Conservation (phyloP, 2,888 invertebrate genomes). For the Latrodectus elegans region DNA sequence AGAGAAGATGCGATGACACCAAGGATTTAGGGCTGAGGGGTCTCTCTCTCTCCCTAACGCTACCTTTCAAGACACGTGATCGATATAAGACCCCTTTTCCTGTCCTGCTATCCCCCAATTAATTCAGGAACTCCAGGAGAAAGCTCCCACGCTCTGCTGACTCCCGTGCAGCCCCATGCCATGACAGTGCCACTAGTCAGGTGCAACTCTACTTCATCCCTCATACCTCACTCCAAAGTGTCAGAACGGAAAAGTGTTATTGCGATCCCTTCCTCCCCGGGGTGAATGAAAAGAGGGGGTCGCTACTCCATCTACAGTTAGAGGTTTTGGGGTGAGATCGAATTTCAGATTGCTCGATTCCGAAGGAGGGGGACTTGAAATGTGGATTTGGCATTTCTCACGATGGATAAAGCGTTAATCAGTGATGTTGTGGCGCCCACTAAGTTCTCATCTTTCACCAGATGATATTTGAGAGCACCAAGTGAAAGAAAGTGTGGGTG, state of each 20-base stretch:
- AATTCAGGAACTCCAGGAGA: constrained; percentile 45
- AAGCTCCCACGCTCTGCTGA: constrained; percentile 56
- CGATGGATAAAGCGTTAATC: not conserved
- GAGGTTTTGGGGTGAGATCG: not conserved
- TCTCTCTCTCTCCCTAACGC: not conserved
- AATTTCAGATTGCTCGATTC: constrained; percentile 19
- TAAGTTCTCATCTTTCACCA: no score
- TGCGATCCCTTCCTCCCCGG: constrained; percentile 8
- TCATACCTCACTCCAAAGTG: constrained; percentile 8
- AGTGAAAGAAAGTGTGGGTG: no score
- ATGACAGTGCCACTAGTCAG: not conserved
- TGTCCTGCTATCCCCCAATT: constrained; percentile 28
- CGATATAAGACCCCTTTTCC: constrained; percentile 20
- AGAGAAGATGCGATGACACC: constrained; percentile 1
- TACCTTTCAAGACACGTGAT: constrained; percentile 8
- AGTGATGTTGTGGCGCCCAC: not conserved
- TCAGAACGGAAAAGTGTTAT: constrained; percentile 51
- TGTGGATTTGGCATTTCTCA: constrained; percentile 24
- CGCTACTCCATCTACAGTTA: not conserved
- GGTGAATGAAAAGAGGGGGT: not conserved
- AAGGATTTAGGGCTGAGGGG: not conserved
- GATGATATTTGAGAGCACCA: no score
- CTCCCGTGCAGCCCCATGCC: constrained; percentile 40
- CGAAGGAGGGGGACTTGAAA: constrained; percentile 1
- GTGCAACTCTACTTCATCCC: not conserved